Conservation (phyloP, 2,888 invertebrate species). For the Tetranychus piercei region DNA sequence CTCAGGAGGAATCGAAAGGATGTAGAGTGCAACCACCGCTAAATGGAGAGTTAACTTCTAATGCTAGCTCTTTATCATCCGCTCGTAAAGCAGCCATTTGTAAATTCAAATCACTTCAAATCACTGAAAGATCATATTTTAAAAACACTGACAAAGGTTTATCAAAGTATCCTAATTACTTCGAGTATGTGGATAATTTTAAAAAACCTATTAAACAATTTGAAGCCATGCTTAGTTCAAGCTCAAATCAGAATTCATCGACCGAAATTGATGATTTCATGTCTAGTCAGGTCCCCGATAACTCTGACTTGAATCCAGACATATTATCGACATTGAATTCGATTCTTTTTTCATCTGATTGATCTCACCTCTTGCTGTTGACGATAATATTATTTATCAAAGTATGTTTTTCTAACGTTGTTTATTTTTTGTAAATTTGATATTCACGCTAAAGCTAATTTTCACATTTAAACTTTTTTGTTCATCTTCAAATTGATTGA, state of each 20-base stretch:
- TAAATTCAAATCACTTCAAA: background rate
- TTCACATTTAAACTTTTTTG: too few species aligned
- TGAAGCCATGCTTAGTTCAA: background rate
- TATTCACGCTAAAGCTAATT: too few species aligned
- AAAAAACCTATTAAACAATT: background rate
- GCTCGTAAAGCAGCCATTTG: background rate
- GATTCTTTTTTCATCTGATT: background rate
- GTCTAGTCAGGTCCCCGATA: background rate
- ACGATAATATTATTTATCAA: too few species aligned
- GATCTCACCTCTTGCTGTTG: background rate
- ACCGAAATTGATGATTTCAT: background rate
- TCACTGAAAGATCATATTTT: background rate
- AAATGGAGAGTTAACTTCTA: too few species aligned
- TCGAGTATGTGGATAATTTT: background rate
- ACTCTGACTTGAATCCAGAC: background rate
- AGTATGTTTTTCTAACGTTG: too few species aligned
- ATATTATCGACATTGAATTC: background rate
- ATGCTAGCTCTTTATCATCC: too few species aligned
- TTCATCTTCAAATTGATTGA: too few species aligned
- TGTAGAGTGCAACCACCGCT: too few species aligned
- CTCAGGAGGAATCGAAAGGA: too few species aligned
- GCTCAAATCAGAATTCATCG: background rate
- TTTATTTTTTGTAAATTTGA: too few species aligned
- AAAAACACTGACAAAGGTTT: background rate
- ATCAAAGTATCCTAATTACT: background rate